Base-by-base conservation (phyloP, 2,888 invertebrate species). In the Carcina quercana region DNA sequence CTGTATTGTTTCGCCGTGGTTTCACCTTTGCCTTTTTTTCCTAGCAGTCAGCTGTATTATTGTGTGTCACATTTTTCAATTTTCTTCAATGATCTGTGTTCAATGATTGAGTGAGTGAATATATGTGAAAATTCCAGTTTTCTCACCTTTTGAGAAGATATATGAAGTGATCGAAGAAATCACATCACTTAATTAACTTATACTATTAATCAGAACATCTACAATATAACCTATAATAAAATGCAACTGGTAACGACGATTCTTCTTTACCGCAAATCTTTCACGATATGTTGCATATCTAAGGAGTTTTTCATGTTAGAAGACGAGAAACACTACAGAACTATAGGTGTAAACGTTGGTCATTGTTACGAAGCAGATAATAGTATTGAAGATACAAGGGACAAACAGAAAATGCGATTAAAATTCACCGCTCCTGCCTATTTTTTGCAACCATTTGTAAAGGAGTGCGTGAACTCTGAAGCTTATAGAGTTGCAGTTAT, bases 371-470 rank as follows among this genome's bases (percentile, higher is more conserved):
- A 62, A 13, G 43, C 56, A 20, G 43, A 45, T 13, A 5, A 11
- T 24, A n/a, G n/a, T n/a, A 38, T 51, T 25, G 46, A 52, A n/a
- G 44, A 45, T 4, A 38, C 49, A 35, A 43, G 37, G 25, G 37
- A 44, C 17, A 38, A 32, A 10, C 45, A 47, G 28, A 53, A 45
- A 34, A 59, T 58, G 28, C 37, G 37, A 13, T 35, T 73, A 5
- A 65, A 52, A 34, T 38, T 60, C 11, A 61, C 48, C 13, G 50
- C 65, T 2, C 62, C 46, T 32, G 73, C 78, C 8, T 45, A 69
- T 13, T 79, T 79, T 43, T 47, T 80, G 7, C 63, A 70, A 28
- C 66, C 74, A 1, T 79, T 83, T 39, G 42, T 79, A 1, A 72
- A 47, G 35, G 73, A 66, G 37, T 76, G 76, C 43, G 35, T 66